phyloP scores from a whole-genome alignment of 2,113 vertebrate species.

The Ciconia stormi region DNA sequence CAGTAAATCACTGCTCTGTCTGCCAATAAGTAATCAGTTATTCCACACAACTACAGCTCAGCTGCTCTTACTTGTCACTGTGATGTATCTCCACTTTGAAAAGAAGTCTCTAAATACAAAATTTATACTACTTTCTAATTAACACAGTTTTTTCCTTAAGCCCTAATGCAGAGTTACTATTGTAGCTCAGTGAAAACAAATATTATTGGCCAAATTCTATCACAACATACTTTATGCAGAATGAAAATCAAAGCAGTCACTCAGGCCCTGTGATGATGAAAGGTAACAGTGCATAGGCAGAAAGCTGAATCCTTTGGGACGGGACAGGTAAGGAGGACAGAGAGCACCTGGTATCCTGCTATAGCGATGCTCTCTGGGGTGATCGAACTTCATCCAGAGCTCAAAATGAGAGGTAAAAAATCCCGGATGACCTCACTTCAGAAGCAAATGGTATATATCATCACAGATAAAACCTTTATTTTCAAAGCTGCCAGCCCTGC shows the following conservation, averaged over 20 bases:
- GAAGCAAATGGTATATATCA: not conserved
- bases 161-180: not conserved
- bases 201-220: not conserved
- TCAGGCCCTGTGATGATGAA: not conserved
- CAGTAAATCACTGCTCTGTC: conserved; percentile 7
- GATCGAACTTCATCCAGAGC: not conserved
- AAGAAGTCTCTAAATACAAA: not conserved
- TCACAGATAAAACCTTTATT: not conserved
- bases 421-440: not conserved
- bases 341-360: not conserved
- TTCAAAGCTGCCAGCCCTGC: not conserved
- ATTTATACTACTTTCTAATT: not conserved
- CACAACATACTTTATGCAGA: not conserved
- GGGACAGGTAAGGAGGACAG: not conserved
- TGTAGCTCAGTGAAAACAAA: not conserved
- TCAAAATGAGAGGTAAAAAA: not conserved
- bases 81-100: not conserved
- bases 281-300: not conserved
- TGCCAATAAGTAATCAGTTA: conserved; percentile 3
- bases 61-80: not conserved
- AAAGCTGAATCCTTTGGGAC: not conserved
- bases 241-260: not conserved
- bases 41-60: not conserved
- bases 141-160: not conserved
- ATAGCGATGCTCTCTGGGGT: not conserved